Conservation (phyloP, 2,888 invertebrate genomes). For the Ellobium chinense region DNA sequence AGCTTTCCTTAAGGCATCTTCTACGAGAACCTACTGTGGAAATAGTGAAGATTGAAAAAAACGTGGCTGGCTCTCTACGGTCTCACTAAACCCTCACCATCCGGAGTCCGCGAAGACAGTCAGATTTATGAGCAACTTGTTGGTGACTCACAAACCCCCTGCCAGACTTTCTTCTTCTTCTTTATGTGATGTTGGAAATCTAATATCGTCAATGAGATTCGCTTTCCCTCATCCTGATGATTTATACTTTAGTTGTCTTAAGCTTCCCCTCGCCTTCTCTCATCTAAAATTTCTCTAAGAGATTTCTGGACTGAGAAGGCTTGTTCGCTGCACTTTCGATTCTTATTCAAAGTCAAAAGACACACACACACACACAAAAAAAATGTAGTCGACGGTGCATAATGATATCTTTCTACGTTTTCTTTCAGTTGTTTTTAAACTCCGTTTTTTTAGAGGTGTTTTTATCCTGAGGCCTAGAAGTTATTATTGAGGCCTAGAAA, state of each 20-base stretch:
- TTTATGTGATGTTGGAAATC: not conserved
- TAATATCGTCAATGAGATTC: not conserved
- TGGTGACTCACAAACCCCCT: not conserved
- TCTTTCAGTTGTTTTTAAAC: too few relatives aligned
- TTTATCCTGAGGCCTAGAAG: too few relatives aligned
- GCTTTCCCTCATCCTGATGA: not conserved
- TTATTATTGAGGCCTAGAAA: too few relatives aligned
- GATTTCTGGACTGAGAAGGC: too few relatives aligned
- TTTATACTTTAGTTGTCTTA: not conserved
- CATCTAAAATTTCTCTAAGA: too few relatives aligned
- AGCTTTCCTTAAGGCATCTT: too few relatives aligned
- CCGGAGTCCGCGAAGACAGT: not conserved
- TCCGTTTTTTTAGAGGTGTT: too few relatives aligned
- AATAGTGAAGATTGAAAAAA: not conserved
- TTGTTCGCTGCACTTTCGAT: too few relatives aligned
- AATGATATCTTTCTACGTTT: too few relatives aligned
- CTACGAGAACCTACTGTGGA: not conserved
- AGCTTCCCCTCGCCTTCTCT: not conserved
- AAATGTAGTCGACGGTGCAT: too few relatives aligned
- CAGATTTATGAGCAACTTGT: slow-evolving; percentile 9
- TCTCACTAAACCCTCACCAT: not conserved
- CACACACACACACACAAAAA: too few relatives aligned
- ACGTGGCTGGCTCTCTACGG: not conserved
- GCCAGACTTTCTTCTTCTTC: not conserved
- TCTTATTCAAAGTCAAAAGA: too few relatives aligned